Conservation (phyloP, 2,888 invertebrate species). For the Phengaris arion region DNA sequence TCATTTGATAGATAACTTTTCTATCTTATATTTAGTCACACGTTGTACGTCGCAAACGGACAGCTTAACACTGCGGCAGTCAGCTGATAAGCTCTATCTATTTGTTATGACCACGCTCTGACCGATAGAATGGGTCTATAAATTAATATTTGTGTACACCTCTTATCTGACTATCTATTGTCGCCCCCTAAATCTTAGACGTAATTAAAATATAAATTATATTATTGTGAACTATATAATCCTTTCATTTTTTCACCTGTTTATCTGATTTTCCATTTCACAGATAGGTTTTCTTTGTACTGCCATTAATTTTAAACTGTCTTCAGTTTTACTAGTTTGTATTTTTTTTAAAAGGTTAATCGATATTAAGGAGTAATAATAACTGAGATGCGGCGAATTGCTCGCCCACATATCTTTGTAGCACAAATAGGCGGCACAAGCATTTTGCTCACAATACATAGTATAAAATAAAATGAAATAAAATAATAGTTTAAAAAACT, state of each 20-base stretch:
- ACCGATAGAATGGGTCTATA: conserved; percentile 6
- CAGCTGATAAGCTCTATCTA: conserved; percentile 12
- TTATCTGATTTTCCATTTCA: background rate
- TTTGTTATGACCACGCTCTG: conserved; percentile 5
- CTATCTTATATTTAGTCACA: background rate
- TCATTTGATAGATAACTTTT: background rate
- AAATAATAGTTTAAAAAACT: too few relatives aligned
- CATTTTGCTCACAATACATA: too few relatives aligned
- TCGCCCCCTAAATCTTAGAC: background rate
- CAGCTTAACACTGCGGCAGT: background rate
- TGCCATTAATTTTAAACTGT: background rate
- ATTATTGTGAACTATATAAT: background rate
- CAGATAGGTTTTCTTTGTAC: background rate
- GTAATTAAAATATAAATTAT: background rate
- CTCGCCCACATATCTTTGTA: too few relatives aligned
- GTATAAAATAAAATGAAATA: too few relatives aligned
- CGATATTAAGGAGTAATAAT: background rate
- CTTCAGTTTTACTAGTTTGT: too few relatives aligned
- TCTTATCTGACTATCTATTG: background rate
- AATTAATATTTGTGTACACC: background rate
- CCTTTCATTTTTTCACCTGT: background rate
- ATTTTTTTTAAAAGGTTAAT: background rate
- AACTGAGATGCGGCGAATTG: background rate
- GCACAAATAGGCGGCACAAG: too few relatives aligned
- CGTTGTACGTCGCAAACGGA: background rate